Evolutionary conservation across 2,888 invertebrate species (phyloP), one percentile per base, ranked within the genome.

Genomic region (Ferrisia virgata): DNA sequence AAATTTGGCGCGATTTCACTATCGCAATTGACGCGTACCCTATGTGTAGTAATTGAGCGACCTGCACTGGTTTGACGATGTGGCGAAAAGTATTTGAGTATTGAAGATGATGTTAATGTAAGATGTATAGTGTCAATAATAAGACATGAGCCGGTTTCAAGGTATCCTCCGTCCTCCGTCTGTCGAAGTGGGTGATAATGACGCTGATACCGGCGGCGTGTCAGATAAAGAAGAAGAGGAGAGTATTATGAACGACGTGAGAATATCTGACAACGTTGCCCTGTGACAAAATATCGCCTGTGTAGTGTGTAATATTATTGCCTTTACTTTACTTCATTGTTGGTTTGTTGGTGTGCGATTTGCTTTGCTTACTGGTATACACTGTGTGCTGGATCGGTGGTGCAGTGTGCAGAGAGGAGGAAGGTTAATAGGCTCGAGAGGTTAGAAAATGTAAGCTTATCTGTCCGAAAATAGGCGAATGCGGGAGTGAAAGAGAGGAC

Each of bases 261-360:
- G 79, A 43, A 79, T 47, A 79, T 43, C 79, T 79, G 79, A 47
- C 79, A 79, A 79, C 79, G 47, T 43, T 36, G 79, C 79, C 31
- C 79, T 40, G 79, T 79, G 79, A 79, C 79, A 79, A 79, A 40
- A 79, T 79, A 43, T 53, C 79, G 72, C 72, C 28, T 31, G 72
- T 72, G 15, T 15, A 33, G 1, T 58, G 53, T 22, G 36, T 36
- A 36, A 6, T 36, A 8, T n/a, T 8, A 36, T 53, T 53, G 22
- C 53, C 22, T 53, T 18, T 53, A 53, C 58, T 58, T 58, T 58
- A 58, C 36, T 76, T 76, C 72, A 76, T 76, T 76, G 72, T 76
- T 76, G 72, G 72, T 76, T 36, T 76, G 72, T 76, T 76, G 36
- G 36, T 76, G 72, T 36, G 72, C 72, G 72, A 76, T 76, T 76